phyloP scores from a whole-genome alignment of 2,113 vertebrate genomes.

The Egretta garzetta region DNA sequence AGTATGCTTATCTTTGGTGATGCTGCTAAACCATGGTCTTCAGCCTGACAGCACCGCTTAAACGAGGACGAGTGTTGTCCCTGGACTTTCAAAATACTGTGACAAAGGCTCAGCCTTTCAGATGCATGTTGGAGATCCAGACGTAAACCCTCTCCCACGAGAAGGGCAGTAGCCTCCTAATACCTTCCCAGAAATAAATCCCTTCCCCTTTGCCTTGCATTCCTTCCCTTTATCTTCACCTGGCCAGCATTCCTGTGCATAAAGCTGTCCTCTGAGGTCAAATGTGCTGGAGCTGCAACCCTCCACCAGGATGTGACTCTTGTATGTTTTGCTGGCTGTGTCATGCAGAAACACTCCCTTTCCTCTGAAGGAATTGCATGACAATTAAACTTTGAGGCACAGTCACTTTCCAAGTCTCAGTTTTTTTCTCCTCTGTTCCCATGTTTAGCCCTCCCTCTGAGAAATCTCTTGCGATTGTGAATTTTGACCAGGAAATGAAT shows the following conservation, averaged over 20 bases:
- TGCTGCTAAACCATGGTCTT: not conserved
- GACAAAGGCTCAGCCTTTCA: not conserved
- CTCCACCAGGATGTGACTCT: conserved; percentile 52
- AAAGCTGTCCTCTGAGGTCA: not conserved
- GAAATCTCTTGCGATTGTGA: not conserved
- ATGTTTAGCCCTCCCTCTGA: not conserved
- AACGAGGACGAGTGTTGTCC: fast-evolving
- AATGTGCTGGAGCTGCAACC: not conserved
- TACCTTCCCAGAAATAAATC: not conserved
- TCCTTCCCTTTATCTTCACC: not conserved
- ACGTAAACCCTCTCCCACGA: not conserved
- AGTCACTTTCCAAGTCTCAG: not conserved
- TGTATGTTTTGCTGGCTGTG: conserved; percentile 24
- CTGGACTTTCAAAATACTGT: too few species aligned
- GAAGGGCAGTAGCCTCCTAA: not conserved
- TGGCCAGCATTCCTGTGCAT: not conserved
- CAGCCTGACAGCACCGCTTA: not conserved
- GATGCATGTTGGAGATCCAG: fast-evolving
- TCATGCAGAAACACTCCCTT: conserved; percentile 52
- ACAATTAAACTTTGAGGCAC: not conserved
- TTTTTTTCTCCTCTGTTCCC: not conserved
- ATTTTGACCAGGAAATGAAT: not conserved
- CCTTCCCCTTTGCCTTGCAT: not conserved
- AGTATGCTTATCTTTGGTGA: not conserved
- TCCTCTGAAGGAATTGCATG: not conserved